Conservation (phyloP, 2,888 invertebrate species). For the Chloroclystis v-ata region DNA sequence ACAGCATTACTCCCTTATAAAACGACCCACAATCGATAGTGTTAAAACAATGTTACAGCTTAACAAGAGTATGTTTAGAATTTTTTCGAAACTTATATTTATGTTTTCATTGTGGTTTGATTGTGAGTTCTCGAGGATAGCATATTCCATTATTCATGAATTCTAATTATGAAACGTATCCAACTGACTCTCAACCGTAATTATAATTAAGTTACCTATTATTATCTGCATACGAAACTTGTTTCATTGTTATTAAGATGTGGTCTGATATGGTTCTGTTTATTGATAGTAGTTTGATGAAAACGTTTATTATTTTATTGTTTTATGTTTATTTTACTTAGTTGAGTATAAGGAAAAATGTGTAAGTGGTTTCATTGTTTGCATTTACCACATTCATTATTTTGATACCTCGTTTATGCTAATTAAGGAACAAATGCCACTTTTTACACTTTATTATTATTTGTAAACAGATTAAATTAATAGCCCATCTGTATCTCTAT, state of each 20-base stretch:
- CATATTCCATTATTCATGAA: slow-evolving; percentile 54
- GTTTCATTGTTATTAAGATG: slow-evolving; percentile 53
- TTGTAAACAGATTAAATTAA: too few species aligned
- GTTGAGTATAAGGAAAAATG: background rate
- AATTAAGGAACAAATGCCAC: too few species aligned
- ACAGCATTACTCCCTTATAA: slow-evolving; percentile 51
- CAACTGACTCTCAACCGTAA: slow-evolving; percentile 48
- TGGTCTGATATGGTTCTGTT: slow-evolving; percentile 42
- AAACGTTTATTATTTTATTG: slow-evolving; percentile 19
- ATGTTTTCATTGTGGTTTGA: slow-evolving; percentile 51
- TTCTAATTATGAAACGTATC: slow-evolving; percentile 53
- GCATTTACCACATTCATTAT: too few species aligned
- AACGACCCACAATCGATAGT: slow-evolving; percentile 48
- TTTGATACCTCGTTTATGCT: too few species aligned
- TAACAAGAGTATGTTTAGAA: slow-evolving; percentile 49
- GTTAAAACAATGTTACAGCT: slow-evolving; percentile 50
- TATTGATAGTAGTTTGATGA: slow-evolving; percentile 46
- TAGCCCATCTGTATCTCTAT: too few species aligned
- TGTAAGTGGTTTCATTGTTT: background rate
- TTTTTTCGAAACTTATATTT: slow-evolving; percentile 50
- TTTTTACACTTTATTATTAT: too few species aligned
- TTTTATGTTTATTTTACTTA: slow-evolving; percentile 8
- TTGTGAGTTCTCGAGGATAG: slow-evolving; percentile 47
- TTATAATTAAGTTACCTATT: slow-evolving; percentile 56
- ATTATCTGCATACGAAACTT: slow-evolving; percentile 49